These are phyloP conservation scores for Schmidtea mediterranea DNA, from an alignment of 1,140 invertebrate species.

Conservation along the genomic window DNA sequence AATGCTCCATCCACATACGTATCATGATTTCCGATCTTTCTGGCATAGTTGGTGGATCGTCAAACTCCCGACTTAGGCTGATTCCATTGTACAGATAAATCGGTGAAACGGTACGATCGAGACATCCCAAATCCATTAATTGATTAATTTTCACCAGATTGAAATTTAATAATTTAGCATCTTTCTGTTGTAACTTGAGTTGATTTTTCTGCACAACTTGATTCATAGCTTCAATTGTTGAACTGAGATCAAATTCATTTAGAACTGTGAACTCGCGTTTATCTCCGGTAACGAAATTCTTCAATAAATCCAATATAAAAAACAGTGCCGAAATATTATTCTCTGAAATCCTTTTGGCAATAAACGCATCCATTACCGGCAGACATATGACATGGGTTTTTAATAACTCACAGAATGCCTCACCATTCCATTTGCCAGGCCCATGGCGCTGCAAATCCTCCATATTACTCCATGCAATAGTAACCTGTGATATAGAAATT, in stretches of 20 bases:
- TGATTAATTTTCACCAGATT: no score
- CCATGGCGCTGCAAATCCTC: neutral
- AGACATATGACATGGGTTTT: slow-evolving; percentile 3
- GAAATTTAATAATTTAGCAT: no score
- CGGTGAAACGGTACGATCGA: neutral
- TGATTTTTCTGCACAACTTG: no score
- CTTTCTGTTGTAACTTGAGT: no score
- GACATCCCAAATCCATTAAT: neutral
- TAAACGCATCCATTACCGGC: slow-evolving; percentile 28
- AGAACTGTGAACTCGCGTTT: slow-evolving; percentile 3
- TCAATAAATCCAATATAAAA: slow-evolving; percentile 3
- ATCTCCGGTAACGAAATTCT: neutral
- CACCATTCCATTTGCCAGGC: slow-evolving; percentile 3
- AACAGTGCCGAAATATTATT: slow-evolving; percentile 37
- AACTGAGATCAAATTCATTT: slow-evolving; percentile 5
- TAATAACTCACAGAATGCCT: slow-evolving; percentile 4
- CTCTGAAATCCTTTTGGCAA: slow-evolving; percentile 45
- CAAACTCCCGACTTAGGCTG: slow-evolving; percentile 50
- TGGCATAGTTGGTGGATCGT: slow-evolving; percentile 67
- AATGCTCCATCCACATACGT: slow-evolving; percentile 74
- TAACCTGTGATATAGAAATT: no score
- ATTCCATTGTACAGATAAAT: slow-evolving; percentile 46
- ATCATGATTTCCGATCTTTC: slow-evolving; percentile 79
- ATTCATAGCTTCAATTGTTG: slow-evolving; percentile 1
- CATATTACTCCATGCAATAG: neutral